Base-by-base conservation (phyloP, 2,797 vertebrate species). In the Uromys caudimaculatus region DNA sequence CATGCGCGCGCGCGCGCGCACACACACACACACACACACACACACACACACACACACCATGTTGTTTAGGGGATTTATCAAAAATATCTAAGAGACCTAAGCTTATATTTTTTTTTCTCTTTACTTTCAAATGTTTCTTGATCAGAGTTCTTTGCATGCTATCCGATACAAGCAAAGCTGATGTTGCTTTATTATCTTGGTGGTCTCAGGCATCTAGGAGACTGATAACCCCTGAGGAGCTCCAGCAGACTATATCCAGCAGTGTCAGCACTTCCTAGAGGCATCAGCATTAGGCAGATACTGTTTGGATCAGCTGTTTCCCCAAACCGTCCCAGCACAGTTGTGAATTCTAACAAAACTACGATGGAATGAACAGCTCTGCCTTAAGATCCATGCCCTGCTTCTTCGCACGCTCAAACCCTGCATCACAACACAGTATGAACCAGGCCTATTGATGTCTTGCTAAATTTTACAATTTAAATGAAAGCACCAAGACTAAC, bases 151-250 rank as follows among this genome's bases (percentile, higher is more conserved):
- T 90, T 92, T 94, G 75, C 44, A 91, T 79, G 60, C 90, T 56
- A 87, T 24, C 64, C 92, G 83, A 90, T 35, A 93, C 35, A 91
- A 81, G 47, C 62, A 91, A 96, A 95, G 83, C 56, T 91, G 76
- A 58, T 14, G 44, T 21, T 95, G 86, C 87, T 64, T 84, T 96
- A 64, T 94, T 94, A 95, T 95, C 73, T 93, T 73, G 95, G 93
- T n/a, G 38, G 76, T 94, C 87, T 88, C 86, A 76, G 85, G 78
- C 19, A 83, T 38, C 67, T 71, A 95, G 56, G 71, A 97, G 71
- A 96, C 14, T 52, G 87, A 71, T 79, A 95, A 92, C 91, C 87
- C 83, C 60, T 1, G 89, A 52, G 62, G 96, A 93, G 76, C 23
- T 89, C 85, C 56, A 86, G 76, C 94, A 95, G 94, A 94, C 93